These are phyloP conservation scores for Hymenopus coronatus DNA, from an alignment of 2,888 invertebrate species.

Conservation along the genomic window DNA sequence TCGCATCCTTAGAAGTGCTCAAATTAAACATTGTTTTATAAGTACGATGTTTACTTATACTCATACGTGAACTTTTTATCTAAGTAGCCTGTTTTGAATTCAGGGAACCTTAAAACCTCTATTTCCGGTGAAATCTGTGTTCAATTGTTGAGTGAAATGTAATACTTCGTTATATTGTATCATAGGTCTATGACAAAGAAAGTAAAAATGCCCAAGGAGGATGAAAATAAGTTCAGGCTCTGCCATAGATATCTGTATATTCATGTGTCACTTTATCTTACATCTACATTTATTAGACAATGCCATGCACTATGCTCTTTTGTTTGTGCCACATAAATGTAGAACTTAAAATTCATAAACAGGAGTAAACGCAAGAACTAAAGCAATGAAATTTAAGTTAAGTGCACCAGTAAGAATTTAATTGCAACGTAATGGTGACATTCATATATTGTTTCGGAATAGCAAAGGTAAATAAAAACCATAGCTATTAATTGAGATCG, in stretches of 20 bases:
- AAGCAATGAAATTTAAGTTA: neutral
- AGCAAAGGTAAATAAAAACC: neutral
- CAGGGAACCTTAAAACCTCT: too few species aligned
- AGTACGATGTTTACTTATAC: too few species aligned
- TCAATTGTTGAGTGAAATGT: too few species aligned
- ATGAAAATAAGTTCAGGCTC: too few species aligned
- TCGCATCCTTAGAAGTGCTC: too few species aligned
- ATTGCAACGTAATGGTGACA: neutral
- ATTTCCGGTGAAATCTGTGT: too few species aligned
- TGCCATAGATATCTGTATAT: neutral
- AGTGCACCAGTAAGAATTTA: neutral
- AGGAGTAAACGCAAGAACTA: neutral
- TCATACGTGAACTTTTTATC: too few species aligned
- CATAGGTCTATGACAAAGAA: too few species aligned
- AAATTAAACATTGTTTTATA: too few species aligned
- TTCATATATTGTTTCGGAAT: neutral
- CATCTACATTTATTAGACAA: neutral
- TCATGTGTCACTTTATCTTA: neutral
- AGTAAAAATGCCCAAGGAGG: too few species aligned
- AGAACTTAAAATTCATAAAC: neutral
- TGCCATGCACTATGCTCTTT: neutral
- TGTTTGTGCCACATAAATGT: neutral
- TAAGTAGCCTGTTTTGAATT: too few species aligned
- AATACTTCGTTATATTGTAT: too few species aligned
- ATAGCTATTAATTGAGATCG: neutral